These are phyloP conservation scores for Helicorthomorpha holstii DNA, from an alignment of 1,140 invertebrate species.

Conservation along the genomic window DNA sequence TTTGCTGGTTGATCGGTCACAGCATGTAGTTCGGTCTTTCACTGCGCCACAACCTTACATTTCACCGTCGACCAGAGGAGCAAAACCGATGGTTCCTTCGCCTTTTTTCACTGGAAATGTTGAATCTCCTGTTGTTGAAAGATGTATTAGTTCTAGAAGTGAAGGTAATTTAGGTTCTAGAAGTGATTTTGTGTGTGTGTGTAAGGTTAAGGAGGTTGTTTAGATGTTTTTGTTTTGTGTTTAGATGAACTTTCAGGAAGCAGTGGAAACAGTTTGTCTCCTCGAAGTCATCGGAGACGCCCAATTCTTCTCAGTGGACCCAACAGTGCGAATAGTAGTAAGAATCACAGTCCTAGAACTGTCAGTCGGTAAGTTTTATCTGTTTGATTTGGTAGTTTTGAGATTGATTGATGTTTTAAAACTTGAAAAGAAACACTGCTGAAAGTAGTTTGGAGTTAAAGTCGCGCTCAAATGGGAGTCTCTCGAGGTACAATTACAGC, in stretches of 20 bases:
- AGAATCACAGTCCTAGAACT: slow-evolving; percentile 39
- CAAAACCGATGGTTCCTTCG: neutral
- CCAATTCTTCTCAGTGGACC: slow-evolving; percentile 12
- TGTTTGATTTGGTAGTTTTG: neutral
- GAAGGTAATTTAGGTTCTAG: too few species aligned
- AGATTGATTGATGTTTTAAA: too few species aligned
- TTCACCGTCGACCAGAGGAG: neutral
- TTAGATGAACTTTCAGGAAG: slow-evolving; percentile 40
- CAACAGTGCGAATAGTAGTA: slow-evolving; percentile 22
- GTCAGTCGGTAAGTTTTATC: neutral
- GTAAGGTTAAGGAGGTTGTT: slow-evolving; percentile 4
- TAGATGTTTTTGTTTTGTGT: slow-evolving; percentile 21
- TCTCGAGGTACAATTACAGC: neutral
- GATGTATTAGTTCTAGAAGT: neutral
- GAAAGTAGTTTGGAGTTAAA: neutral
- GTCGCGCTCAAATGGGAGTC: neutral
- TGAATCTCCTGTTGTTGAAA: neutral
- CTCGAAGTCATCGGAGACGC: slow-evolving; percentile 19
- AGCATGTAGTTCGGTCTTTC: neutral
- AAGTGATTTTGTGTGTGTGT: neutral
- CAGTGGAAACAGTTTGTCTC: slow-evolving; percentile 33
- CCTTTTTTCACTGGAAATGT: neutral
- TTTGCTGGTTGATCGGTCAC: neutral
- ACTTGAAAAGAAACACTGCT: neutral
- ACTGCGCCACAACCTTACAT: too few species aligned